Base-by-base conservation (phyloP, 2,888 invertebrate species). In the Synanthedon andrenaeformis region DNA sequence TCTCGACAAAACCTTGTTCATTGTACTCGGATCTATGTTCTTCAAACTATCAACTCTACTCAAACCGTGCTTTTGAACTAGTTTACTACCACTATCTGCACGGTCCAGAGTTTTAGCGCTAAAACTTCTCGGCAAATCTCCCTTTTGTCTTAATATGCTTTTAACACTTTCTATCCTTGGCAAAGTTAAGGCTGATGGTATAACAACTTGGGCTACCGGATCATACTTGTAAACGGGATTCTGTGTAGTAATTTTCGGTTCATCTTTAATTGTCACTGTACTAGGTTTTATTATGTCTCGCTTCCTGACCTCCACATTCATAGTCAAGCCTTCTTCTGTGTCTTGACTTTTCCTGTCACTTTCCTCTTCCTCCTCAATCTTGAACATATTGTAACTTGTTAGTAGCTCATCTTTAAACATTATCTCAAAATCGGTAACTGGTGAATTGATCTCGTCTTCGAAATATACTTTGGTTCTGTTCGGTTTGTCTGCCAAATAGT, bases 321-420 rank as follows among this genome's bases (percentile, higher is more conserved):
- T 87, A 11, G 72, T 77, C 1, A 88, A 56, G 3, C 86, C 87
- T 59, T 84, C 84, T 70, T 84, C 84, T 4, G 80, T 81, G 12
- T 83, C 81, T 51, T 74, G 72, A 45, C 80, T 81, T 45, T 69
- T 70, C 48, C 65, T 69, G n/a, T 83, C 79, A 54, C 72, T 75
- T 60, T 84, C 85, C 57, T 85, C 87, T 65, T 88, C 88, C 66
- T 83, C 83, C 41, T 87, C 88, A 19, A 88, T 88, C 61, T 88
- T 87, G 56, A 85, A 87, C 75, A 88, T 88, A 48, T 82, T 79
- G 53, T 82, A 71, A 45, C 72, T 75, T 1, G 76, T 69, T 2
- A 79, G 57, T 0, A 88, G 71, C 67, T 88, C 88, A 57, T 88
- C 88, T 71, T 88, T 87, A 66, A 88, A 88, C 88, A 88, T 88